Evolutionary conservation across 2,888 invertebrate species (phyloP), one percentile per base, ranked within the genome.

Genomic region (Mythimna albipuncta): DNA sequence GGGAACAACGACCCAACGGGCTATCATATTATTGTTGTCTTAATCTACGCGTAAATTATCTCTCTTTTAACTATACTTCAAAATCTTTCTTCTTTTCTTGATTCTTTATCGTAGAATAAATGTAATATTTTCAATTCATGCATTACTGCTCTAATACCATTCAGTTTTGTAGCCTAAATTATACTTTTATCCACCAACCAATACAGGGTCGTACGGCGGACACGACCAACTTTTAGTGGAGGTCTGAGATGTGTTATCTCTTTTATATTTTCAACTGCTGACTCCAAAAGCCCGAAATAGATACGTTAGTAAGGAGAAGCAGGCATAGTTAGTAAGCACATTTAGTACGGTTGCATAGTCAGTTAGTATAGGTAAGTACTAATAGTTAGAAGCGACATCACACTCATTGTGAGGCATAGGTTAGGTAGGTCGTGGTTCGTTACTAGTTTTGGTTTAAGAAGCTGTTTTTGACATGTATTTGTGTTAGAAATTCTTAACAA

Each of bases 221-320:
- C n/a, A 44, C 2, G 13, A 9, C 44, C 16, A 5, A 5, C 2
- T 47, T 16, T 5, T n/a, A 21, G 13, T 7, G 35, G 16, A 52
- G 3, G 59, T 13, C 32, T 7, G 26, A 38, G 32, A 13, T 21
- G 13, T n/a, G 6, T 58, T 7, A 32, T 41, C 41, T 41, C 13
- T 41, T 41, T 71, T 55, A 44, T 26, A 16, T 32, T 52, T 55
- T 67, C 61, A 50, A 90, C 89, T 89, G 93, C 93, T 90, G 92
- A 91, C 88, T 90, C 90, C 94, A 92, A 90, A 86, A 86, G 86
- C 90, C 92, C 89, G 91, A 90, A 94, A 91, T 92, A 87, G 47
- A 73, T 90, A 90, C 85, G 89, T 94, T 94, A 94, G 92, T 94
- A 91, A 90, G 91, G 92, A 91, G 61, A 92, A 93, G 93, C 93